Percentiles rank a stretch among this genome's conserved stretches.
These are phyloP conservation scores for Halictus ligatus DNA, from an alignment of 2,888 invertebrate species.

Conservation along the genomic window DNA sequence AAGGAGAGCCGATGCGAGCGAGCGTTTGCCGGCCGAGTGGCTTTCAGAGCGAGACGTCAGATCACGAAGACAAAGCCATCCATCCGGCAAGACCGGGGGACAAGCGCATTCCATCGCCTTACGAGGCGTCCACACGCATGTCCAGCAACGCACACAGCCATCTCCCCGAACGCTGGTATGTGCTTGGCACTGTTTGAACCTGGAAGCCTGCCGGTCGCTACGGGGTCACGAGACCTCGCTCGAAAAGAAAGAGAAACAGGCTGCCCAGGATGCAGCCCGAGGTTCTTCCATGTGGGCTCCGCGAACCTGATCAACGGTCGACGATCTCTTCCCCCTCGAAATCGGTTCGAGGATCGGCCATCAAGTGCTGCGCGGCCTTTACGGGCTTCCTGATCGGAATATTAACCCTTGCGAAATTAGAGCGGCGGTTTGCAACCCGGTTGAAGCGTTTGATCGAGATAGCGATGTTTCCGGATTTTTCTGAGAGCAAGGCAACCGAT, in stretches of 20 bases:
- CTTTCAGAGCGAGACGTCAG: slow-evolving; percentile 75
- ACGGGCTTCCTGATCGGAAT: slow-evolving; percentile 25
- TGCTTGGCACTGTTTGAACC: slow-evolving; percentile 56
- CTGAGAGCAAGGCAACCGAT: not conserved
- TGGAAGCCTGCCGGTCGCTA: slow-evolving; percentile 70
- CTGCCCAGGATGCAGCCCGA: slow-evolving; percentile 39
- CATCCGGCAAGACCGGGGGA: slow-evolving; percentile 70
- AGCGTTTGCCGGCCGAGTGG: slow-evolving; percentile 51
- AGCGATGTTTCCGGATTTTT: not conserved
- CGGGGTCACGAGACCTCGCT: slow-evolving; percentile 75
- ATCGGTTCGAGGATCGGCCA: slow-evolving; percentile 51
- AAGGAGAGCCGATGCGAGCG: slow-evolving; percentile 33
- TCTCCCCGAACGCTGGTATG: not conserved
- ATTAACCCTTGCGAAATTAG: not conserved
- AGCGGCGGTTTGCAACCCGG: not conserved
- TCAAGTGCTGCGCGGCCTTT: slow-evolving; percentile 24
- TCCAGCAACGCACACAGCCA: slow-evolving; percentile 53
- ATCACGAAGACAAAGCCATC: slow-evolving; percentile 80
- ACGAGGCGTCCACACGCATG: slow-evolving; percentile 72
- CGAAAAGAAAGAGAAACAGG: slow-evolving; percentile 68
- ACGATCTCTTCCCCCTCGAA: slow-evolving; percentile 52
- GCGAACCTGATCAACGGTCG: slow-evolving; percentile 57
- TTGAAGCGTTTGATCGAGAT: not conserved
- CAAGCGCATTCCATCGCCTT: slow-evolving; percentile 80
- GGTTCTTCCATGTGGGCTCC: slow-evolving; percentile 45